A percentile compares a stretch with the other conserved stretches of the same genome.
Conservation (phyloP, 2,797 vertebrate species). For the Macropus fuliginosus region DNA sequence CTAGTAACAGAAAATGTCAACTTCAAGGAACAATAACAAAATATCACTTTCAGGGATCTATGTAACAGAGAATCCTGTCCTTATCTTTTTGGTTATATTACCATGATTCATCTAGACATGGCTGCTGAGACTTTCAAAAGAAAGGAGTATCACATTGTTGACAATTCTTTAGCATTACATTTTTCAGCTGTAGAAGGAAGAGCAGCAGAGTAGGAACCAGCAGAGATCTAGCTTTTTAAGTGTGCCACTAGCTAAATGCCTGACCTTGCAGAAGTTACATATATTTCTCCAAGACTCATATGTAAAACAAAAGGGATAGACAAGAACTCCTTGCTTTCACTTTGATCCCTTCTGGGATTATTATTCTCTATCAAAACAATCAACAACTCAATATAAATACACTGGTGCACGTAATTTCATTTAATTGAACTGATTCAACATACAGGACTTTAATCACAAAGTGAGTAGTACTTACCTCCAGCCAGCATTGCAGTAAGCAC, state of each 20-base stretch:
- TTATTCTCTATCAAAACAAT: slow-evolving; percentile 18
- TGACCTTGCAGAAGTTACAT: background rate
- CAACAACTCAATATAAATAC: slow-evolving; percentile 17
- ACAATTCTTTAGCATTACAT: slow-evolving; percentile 23
- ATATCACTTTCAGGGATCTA: background rate
- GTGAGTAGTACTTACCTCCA: slow-evolving; percentile 87
- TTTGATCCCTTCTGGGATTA: background rate
- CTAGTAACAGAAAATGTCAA: slow-evolving; percentile 14
- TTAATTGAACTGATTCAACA: slow-evolving; percentile 32
- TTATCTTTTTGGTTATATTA: slow-evolving; percentile 17
- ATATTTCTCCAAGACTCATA: background rate
- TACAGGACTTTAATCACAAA: slow-evolving; percentile 21
- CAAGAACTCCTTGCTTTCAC: background rate
- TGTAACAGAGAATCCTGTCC: slow-evolving; percentile 4
- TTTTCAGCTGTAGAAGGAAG: slow-evolving; percentile 10
- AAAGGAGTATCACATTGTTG: background rate
- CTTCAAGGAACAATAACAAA: slow-evolving; percentile 10
- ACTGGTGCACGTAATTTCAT: slow-evolving; percentile 39
- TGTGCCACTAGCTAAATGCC: background rate
- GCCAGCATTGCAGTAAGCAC: slow-evolving; percentile 97
- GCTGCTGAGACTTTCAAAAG: background rate
- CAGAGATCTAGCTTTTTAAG: background rate
- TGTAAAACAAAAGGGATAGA: background rate
- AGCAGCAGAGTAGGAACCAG: background rate
- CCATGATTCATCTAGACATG: background rate